These are phyloP conservation scores for Struthidea cinerea DNA, from an alignment of 2,113 vertebrate species.

Conservation along the genomic window DNA sequence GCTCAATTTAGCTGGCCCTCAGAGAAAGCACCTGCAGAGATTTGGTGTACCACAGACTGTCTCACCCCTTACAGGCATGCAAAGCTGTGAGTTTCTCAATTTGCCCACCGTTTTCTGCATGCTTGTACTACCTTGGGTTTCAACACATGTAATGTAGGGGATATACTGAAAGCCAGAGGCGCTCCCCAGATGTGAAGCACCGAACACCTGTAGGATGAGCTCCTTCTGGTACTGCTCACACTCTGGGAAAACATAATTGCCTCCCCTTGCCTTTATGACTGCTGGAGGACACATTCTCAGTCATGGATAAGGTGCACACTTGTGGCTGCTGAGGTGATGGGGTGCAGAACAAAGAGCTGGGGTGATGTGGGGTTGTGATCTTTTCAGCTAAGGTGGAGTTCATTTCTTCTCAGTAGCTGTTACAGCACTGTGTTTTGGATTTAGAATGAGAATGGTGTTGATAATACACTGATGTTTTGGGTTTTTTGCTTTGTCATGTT, in stretches of 20 bases:
- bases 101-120: not conserved
- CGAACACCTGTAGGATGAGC: not conserved
- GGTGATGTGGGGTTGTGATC: not conserved
- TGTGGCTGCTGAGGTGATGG: not conserved
- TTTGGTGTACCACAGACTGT: not conserved
- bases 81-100: not conserved
- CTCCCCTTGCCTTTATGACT: not conserved
- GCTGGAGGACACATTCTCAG: not conserved
- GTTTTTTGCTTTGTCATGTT: not conserved
- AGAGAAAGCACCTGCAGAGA: conserved; percentile 56
- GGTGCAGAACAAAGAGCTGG: not conserved
- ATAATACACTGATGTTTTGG: not conserved
- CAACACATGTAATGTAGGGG: not conserved
- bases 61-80: not conserved
- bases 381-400: not conserved
- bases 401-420: not conserved
- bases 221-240: not conserved
- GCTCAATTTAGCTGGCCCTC: conserved; percentile 37
- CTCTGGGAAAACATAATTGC: not conserved
- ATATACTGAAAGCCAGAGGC: not conserved
- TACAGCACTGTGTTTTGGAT: not conserved
- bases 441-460: not conserved
- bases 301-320: not conserved
- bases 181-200: not conserved
- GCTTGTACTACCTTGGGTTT: not conserved